Evolutionary conservation across 2,113 vertebrate species (phyloP).

Genomic region (Callaeas wilsoni): DNA sequence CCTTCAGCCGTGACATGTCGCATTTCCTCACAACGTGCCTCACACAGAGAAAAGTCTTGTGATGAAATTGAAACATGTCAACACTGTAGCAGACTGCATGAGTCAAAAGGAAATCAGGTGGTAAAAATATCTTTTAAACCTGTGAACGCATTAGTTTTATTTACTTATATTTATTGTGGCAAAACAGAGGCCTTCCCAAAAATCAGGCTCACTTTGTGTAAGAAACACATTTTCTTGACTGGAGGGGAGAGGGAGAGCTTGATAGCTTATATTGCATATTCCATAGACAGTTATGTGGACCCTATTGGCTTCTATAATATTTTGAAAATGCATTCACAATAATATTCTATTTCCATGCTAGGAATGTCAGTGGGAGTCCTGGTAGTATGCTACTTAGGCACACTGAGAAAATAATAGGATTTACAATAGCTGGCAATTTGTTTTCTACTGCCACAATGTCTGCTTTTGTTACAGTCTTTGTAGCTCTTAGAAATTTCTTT

Average conservation of each 20-base stretch:
- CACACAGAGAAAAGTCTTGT: background rate
- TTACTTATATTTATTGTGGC: background rate
- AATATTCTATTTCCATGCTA: constrained; percentile 60
- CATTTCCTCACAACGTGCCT: background rate
- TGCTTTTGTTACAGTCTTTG: constrained; percentile 47
- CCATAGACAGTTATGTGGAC: background rate
- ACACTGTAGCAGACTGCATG: background rate
- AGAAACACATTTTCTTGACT: background rate
- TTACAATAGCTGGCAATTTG: constrained; percentile 70
- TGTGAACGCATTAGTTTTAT: background rate
- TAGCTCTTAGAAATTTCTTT: constrained; percentile 53
- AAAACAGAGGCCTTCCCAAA: background rate
- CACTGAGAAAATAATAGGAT: constrained; percentile 70
- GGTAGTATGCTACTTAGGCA: constrained; percentile 52
- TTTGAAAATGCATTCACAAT: constrained; percentile 59
- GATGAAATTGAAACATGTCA: background rate
- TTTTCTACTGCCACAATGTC: constrained; percentile 47
- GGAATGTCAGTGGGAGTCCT: constrained; percentile 57
- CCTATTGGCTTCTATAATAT: constrained; percentile 44
- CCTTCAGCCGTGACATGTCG: background rate
- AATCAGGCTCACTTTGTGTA: background rate
- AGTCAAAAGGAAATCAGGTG: constrained; percentile 14
- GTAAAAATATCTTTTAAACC: background rate
- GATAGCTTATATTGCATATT: background rate
- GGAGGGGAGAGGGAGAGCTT: background rate